Evolutionary conservation across 2,888 invertebrate species (phyloP).

Genomic region (Cataglyphis livida): DNA sequence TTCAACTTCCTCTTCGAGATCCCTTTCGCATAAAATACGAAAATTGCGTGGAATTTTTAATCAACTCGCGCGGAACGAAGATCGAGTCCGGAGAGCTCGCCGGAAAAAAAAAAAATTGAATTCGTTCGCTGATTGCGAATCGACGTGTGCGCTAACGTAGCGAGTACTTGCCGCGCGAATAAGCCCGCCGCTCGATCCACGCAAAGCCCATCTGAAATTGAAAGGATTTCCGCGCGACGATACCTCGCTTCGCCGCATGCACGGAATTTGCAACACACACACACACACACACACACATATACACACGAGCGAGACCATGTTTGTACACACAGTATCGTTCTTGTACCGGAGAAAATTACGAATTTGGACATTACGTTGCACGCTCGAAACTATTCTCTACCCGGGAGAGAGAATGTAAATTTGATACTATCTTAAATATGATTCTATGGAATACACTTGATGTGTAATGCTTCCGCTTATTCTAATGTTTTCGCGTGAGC

Average conservation of each 20-base stretch:
- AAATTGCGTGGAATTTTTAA: conserved; percentile 55
- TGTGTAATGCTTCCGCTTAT: neutral
- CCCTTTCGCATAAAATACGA: conserved; percentile 42
- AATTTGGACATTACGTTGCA: conserved; percentile 34
- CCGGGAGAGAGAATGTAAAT: conserved; percentile 26
- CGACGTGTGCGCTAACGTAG: conserved; percentile 52
- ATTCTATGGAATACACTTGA: conserved; percentile 8
- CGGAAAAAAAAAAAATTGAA: conserved; percentile 66
- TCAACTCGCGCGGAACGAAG: conserved; percentile 19
- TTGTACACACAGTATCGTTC: conserved; percentile 12
- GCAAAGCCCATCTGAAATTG: conserved; percentile 53
- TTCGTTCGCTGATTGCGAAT: conserved; percentile 59
- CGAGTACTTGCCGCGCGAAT: conserved; percentile 50
- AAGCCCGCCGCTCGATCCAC: conserved; percentile 47
- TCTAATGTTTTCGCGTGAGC: conserved; percentile 9
- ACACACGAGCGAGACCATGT: neutral
- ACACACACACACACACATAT: neutral
- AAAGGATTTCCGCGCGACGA: conserved; percentile 51
- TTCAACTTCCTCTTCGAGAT: no score
- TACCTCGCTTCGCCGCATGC: conserved; percentile 36
- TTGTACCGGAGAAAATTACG: conserved; percentile 32
- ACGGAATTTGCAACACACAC: conserved; percentile 44
- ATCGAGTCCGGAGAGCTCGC: conserved; percentile 21
- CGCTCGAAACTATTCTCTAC: conserved; percentile 8
- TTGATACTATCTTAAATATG: conserved; percentile 29